phyloP scores from a whole-genome alignment of 2,113 vertebrate genomes.

The Mesitornis unicolor region DNA sequence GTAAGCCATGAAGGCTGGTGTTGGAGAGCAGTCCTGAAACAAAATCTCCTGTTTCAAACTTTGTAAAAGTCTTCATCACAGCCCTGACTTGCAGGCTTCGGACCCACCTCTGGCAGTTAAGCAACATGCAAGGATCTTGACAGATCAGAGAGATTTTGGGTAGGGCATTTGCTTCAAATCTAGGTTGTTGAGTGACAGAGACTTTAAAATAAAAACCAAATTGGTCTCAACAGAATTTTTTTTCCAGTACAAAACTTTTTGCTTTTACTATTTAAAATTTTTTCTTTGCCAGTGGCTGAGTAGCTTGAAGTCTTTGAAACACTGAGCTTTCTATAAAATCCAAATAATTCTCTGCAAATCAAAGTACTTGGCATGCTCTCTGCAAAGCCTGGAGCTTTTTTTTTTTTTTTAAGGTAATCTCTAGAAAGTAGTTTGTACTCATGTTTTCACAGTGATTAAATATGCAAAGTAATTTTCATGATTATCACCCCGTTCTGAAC shows the following conservation, averaged over 20 bases:
- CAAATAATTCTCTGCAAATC: constrained; percentile 77
- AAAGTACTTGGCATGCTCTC: constrained; percentile 76
- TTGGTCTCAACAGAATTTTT: neutral
- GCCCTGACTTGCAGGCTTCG: neutral
- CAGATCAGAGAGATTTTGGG: neutral
- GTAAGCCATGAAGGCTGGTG: neutral
- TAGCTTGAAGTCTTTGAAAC: constrained; percentile 73
- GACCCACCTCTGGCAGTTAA: neutral
- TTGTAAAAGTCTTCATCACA: neutral
- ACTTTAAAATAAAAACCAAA: neutral
- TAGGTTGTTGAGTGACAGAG: neutral
- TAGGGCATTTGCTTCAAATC: neutral
- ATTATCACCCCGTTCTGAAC: constrained; percentile 83
- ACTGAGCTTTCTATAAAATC: constrained; percentile 70
- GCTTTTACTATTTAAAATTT: constrained; percentile 12
- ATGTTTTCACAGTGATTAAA: constrained; percentile 85
- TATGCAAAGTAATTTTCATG: constrained; percentile 86
- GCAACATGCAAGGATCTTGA: neutral
- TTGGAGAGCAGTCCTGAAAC: neutral
- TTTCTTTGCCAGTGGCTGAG: constrained; percentile 58
- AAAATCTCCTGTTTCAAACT: neutral
- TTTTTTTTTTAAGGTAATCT: constrained; percentile 78
- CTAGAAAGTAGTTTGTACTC: constrained; percentile 80
- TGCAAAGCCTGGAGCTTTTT: constrained; percentile 73
- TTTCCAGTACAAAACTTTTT: constrained; percentile 22